Conservation (phyloP, 2,888 invertebrate genomes). For the Tachina fera region DNA sequence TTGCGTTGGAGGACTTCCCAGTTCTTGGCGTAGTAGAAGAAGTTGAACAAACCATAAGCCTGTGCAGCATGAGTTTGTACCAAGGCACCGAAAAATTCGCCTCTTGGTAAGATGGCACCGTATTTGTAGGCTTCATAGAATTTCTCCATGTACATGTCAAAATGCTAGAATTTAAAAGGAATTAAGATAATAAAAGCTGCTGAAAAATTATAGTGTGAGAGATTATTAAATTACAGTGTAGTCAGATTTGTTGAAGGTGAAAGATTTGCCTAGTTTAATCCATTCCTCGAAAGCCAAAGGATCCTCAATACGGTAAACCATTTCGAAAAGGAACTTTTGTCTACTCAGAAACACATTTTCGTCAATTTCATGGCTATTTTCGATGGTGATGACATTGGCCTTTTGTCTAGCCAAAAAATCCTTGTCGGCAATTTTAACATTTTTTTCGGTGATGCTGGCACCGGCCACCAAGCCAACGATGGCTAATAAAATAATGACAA, state of each 20-base stretch:
- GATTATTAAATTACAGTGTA: slow-evolving; percentile 66
- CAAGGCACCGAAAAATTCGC: slow-evolving; percentile 85
- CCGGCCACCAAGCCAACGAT: slow-evolving; percentile 77
- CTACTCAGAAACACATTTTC: slow-evolving; percentile 73
- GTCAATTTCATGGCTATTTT: slow-evolving; percentile 64
- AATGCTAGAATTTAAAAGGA: no score
- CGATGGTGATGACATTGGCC: slow-evolving; percentile 67
- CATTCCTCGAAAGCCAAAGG: slow-evolving; percentile 74
- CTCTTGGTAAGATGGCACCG: slow-evolving; percentile 84
- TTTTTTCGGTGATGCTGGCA: slow-evolving; percentile 43
- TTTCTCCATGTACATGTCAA: slow-evolving; percentile 77
- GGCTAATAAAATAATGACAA: slow-evolving; percentile 77
- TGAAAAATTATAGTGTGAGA: not conserved
- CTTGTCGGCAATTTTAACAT: slow-evolving; percentile 72
- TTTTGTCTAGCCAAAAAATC: slow-evolving; percentile 73
- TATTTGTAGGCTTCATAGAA: slow-evolving; percentile 78
- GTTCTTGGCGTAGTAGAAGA: slow-evolving; percentile 88
- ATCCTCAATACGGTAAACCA: slow-evolving; percentile 72
- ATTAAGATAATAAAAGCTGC: not conserved
- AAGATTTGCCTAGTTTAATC: slow-evolving; percentile 71
- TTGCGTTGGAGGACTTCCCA: slow-evolving; percentile 88
- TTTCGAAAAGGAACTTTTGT: slow-evolving; percentile 74
- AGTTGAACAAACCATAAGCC: slow-evolving; percentile 85
- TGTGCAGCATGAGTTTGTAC: slow-evolving; percentile 83
- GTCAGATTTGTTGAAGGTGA: slow-evolving; percentile 68